These are phyloP conservation scores for Ormyrus thymus DNA, from an alignment of 2,888 invertebrate species.

Conservation along the genomic window DNA sequence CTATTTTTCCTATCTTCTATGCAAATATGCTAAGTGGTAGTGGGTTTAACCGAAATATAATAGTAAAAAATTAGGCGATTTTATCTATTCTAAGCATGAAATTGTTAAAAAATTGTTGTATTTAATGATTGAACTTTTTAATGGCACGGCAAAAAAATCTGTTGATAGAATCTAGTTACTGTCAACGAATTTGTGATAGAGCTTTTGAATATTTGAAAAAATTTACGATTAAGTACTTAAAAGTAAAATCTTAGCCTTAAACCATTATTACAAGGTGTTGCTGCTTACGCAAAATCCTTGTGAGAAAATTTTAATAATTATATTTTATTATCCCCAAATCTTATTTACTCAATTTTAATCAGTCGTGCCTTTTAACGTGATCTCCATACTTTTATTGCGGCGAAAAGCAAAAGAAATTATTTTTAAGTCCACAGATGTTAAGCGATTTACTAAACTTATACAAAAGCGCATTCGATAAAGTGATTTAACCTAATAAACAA, in stretches of 20 bases:
- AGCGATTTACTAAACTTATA: slow-evolving; percentile 57
- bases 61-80: slow-evolving; percentile 47
- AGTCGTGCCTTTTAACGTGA: slow-evolving; percentile 71
- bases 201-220: slow-evolving; percentile 46
- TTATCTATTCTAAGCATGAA: slow-evolving; percentile 45
- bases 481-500: slow-evolving; percentile 65
- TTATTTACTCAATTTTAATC: slow-evolving; percentile 69
- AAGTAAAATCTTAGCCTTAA: slow-evolving; percentile 32
- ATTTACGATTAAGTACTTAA: slow-evolving; percentile 47
- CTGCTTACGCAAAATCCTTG: slow-evolving; percentile 44
- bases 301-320: slow-evolving; percentile 63
- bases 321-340: slow-evolving; percentile 64
- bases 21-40: slow-evolving; percentile 48
- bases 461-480: slow-evolving; percentile 57
- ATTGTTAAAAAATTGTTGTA: slow-evolving; percentile 47
- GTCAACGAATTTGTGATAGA: slow-evolving; percentile 22
- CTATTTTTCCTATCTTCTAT: slow-evolving; percentile 50
- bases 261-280: slow-evolving; percentile 45
- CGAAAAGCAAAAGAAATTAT: slow-evolving; percentile 64
- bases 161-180: slow-evolving; percentile 24
- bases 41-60: slow-evolving; percentile 35
- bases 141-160: slow-evolving; percentile 48
- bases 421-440: slow-evolving; percentile 63
- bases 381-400: slow-evolving; percentile 67
- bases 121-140: slow-evolving; percentile 50